phyloP scores from a whole-genome alignment of 2,797 vertebrate genomes.

The Manis pentadactyla region DNA sequence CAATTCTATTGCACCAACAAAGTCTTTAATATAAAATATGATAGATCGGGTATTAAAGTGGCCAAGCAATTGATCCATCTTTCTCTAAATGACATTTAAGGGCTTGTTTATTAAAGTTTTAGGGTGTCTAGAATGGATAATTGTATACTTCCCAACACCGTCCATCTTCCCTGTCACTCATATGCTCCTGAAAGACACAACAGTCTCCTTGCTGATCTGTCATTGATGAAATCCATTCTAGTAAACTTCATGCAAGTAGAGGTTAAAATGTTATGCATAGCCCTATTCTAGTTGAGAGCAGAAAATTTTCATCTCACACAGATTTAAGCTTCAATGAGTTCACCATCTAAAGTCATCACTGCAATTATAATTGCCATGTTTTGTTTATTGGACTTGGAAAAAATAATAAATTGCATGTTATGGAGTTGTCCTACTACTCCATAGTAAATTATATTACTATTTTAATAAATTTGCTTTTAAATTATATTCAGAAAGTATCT shows the following conservation, averaged over 20 bases:
- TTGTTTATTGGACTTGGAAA: not conserved
- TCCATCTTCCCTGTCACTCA: constrained; percentile 22
- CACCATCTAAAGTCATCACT: not conserved
- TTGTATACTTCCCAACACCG: not conserved
- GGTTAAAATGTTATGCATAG: not conserved
- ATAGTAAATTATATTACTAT: not conserved
- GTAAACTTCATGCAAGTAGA: not conserved
- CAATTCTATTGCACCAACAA: not conserved
- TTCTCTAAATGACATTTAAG: constrained; percentile 57
- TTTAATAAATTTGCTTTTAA: constrained; percentile 51
- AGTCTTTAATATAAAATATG: constrained; percentile 55
- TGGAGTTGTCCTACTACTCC: not conserved
- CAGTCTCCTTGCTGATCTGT: constrained; percentile 20
- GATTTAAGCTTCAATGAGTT: not conserved
- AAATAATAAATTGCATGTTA: constrained; percentile 28
- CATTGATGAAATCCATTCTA: constrained; percentile 50
- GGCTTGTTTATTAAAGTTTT: constrained; percentile 62
- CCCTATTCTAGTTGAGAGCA: not conserved
- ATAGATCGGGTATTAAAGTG: constrained; percentile 27
- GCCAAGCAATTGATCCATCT: constrained; percentile 17
- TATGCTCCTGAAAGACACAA: not conserved
- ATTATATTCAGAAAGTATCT: not conserved
- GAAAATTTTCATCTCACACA: not conserved
- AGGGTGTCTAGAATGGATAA: constrained; percentile 19
- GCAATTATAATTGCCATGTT: constrained; percentile 1